These are phyloP conservation scores for Liparis tanakae DNA, from an alignment of 2,797 vertebrate genomes.

Conservation along the genomic window DNA sequence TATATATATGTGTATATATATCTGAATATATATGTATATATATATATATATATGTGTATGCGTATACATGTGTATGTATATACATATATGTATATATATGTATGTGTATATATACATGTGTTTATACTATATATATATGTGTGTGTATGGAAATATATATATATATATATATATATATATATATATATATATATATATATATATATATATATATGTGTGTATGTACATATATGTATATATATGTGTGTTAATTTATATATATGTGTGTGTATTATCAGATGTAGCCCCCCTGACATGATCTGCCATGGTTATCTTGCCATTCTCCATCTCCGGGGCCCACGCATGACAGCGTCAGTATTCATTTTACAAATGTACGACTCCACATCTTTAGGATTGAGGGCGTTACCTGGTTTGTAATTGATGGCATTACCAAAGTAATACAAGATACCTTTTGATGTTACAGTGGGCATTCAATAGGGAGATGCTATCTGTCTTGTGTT, in stretches of 20 bases:
- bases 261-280: not conserved
- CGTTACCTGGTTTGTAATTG: constrained; percentile 48
- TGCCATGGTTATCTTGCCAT: constrained; percentile 60
- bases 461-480: constrained; percentile 40
- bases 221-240: too few relatives aligned
- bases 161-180: not conserved
- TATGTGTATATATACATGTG: not conserved
- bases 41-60: too few relatives aligned
- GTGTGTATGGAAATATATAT: not conserved
- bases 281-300: constrained; percentile 51
- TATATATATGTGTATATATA: too few relatives aligned
- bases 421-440: constrained; percentile 46
- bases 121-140: not conserved
- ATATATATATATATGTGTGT: not conserved
- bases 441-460: constrained; percentile 32
- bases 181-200: too few relatives aligned
- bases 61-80: not conserved
- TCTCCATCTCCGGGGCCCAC: constrained; percentile 58
- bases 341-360: constrained; percentile 51
- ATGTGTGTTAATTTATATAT: too few relatives aligned
- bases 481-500: constrained; percentile 30
- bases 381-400: constrained; percentile 48
- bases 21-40: not conserved
- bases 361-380: constrained; percentile 51
- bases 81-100: not conserved